Base-by-base conservation (phyloP, 2,113 vertebrate genomes). In the Haemorhous mexicanus region DNA sequence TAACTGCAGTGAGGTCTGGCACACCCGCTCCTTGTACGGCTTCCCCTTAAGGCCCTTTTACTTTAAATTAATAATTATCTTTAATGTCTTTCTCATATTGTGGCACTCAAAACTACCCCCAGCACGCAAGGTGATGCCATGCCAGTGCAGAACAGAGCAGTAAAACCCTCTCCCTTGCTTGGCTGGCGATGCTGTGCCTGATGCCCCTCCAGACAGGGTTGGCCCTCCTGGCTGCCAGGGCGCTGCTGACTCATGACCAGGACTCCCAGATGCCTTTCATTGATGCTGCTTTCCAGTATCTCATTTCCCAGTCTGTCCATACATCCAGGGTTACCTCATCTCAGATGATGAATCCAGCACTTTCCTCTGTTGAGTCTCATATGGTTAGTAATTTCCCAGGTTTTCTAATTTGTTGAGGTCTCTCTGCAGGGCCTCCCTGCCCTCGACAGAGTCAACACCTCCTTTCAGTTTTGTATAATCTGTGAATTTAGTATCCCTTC, bases 331-430 rank as follows among this genome's bases (percentile, higher is more conserved):
- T 14, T 59, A 6, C 8, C 35, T 16, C 1, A 6, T 58, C 16
- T 26, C 43, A 35, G 44, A 4, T 67, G 4, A 37, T 1, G 44
- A 50, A 26, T 50, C 13, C 0, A 0, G 44, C 44, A 35, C 35
- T 50, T 58, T 50, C 2, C 32, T 1, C 3, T 35, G 24, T 32
- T 59, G 37, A 27, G 22, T 6, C 44, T 37, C 1, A 1, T 27
- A 11, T 50, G 37, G 21, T 12, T 17, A 26, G 13, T 33, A 6
- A 37, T 59, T 68, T 2, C 26, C 6, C 32, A 52, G 21, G 3
- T 13, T 32, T 26, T 20, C 53, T 50, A 3, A 44, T 59, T 35
- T 52, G 17, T 33, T 2, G 17, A 76, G 53, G 17, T 76, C 13
- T n/a, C 43, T 49, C 20, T n/a, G 35, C n/a, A 49, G 50, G n/a